Conservation (phyloP, 2,113 vertebrate species). For the Sylvia atricapilla region DNA sequence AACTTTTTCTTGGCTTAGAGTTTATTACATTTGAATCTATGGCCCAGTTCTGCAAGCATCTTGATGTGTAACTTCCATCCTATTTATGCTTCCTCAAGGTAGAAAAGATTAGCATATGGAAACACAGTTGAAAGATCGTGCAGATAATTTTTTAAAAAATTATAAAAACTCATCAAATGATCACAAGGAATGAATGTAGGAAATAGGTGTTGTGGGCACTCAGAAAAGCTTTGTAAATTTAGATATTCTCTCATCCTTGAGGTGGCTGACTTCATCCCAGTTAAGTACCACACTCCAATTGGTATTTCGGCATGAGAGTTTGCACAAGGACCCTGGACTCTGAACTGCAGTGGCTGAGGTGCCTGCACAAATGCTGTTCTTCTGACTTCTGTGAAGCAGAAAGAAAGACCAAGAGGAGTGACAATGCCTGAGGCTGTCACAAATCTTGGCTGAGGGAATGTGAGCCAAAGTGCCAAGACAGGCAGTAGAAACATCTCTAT, state of each 20-base stretch:
- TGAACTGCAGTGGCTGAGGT: not conserved
- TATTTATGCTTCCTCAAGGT: not conserved
- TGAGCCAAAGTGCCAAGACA: rapidly evolving
- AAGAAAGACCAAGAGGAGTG: not conserved
- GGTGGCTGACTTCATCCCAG: rapidly evolving
- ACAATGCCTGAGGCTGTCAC: not conserved
- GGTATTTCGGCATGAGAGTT: not conserved
- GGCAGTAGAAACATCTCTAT: not conserved
- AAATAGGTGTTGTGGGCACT: not conserved
- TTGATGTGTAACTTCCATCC: not conserved
- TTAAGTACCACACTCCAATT: not conserved
- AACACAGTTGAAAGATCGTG: not conserved
- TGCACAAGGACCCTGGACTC: not conserved
- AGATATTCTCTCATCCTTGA: not conserved
- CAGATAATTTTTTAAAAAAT: not conserved
- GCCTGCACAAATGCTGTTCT: not conserved
- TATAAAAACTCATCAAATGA: not conserved
- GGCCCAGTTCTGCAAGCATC: not conserved
- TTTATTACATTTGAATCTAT: not conserved
- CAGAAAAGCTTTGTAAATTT: not conserved
- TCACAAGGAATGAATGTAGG: not conserved
- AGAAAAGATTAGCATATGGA: not conserved
- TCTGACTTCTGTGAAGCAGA: not conserved
- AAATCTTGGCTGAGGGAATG: not conserved
- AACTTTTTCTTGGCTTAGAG: not conserved